Percentiles rank a stretch among this genome's conserved stretches.
Evolutionary conservation across 53 echinoderm and acorn worm species (phyloP).

Genomic region (Mesocentrotus franciscanus): DNA sequence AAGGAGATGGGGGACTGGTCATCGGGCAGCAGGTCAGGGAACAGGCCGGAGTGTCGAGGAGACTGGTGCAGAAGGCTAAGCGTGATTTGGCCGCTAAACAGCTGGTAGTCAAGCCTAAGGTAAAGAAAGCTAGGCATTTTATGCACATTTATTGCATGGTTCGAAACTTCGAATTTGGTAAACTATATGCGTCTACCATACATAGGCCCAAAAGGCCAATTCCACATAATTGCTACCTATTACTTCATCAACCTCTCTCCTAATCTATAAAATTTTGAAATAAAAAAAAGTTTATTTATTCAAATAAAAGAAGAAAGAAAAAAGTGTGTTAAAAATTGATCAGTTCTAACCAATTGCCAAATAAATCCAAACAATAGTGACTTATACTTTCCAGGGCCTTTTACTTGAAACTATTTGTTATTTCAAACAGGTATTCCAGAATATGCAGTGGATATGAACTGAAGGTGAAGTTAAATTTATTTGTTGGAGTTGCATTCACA

Average conservation of each 20-base stretch:
- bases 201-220: too few species aligned
- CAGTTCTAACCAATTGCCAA: background rate
- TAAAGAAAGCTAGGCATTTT: background rate
- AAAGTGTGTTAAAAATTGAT: background rate
- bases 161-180: too few species aligned
- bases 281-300: background rate
- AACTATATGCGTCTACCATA: too few species aligned
- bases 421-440: background rate
- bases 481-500: too few species aligned
- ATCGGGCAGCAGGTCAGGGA: conserved; percentile 63
- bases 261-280: background rate
- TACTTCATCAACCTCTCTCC: too few species aligned
- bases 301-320: background rate
- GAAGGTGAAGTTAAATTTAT: too few species aligned
- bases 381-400: background rate
- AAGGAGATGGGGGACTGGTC: background rate
- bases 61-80: conserved; percentile 84
- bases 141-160: too few species aligned
- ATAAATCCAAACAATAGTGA: background rate
- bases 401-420: background rate
- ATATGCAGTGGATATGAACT: background rate
- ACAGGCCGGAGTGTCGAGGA: conserved; percentile 74
- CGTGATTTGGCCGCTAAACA: conserved; percentile 87
- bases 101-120: conserved; percentile 61
- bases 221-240: too few species aligned